Evolutionary conservation across 2,113 vertebrate species (phyloP), one percentile per base, ranked within the genome.

Genomic region (Amia ocellicauda): DNA sequence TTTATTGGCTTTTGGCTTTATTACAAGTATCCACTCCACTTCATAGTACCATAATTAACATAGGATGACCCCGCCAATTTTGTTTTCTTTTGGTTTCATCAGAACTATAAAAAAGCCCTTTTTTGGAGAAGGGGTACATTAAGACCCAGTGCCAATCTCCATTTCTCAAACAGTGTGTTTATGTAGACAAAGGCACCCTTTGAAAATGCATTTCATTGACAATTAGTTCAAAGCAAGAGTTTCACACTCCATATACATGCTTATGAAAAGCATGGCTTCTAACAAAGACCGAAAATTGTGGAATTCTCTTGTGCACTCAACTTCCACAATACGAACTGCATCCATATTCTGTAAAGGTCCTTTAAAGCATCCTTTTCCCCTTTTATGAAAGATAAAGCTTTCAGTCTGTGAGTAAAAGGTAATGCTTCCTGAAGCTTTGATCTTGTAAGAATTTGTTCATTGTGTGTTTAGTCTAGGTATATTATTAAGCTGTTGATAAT

Each of bases 371-470:
- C 68, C 62, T 75, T 67, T 84, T 86, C 78, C 74, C 31, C 82
- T 85, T 88, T 88, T 78, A 84, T 78, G 88, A 87, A 87, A 88
- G 86, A 78, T 64, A 85, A 85, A 85, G 80, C 73, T 86, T 81
- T 84, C 70, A 82, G 86, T 82, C 89, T 83, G 85, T 68, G 78
- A 74, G 81, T 73, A 85, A 75, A 61, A 64, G 57, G 31, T 36
- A 36, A 36, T 11, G 2, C 31, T 36, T 36, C 68, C 72, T 75
- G 65, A 63, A 65, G 84, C 90, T 95, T 95, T 95, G 92, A 94
- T 93, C 91, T 92, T 91, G 91, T 88, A 92, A 92, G 88, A 85
- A 90, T 80, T 75, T 82, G 74, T 81, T 88, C 69, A 71, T 88
- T 85, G 83, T 74, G 85, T 85, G 85, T 83, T 78, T 84, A 69